Evolutionary conservation across 2,888 invertebrate genomes (phyloP).

Genomic region (Macaria liturata): DNA sequence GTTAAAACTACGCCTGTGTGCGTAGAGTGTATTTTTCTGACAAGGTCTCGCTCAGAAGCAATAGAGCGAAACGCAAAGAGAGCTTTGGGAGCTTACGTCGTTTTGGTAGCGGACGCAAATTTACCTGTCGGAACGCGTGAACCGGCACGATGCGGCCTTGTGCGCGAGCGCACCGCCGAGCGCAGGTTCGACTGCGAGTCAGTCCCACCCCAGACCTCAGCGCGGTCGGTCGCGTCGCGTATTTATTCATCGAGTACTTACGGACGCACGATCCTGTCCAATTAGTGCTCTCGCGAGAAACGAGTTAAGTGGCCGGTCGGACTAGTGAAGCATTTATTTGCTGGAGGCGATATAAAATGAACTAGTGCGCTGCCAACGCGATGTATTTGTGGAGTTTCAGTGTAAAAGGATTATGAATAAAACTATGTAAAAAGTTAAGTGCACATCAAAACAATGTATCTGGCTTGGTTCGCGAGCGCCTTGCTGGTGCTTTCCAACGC

Average conservation of each 20-base stretch:
- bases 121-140: constrained; percentile 85
- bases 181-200: constrained; percentile 74
- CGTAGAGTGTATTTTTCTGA: constrained; percentile 74
- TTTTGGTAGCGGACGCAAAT: constrained; percentile 61
- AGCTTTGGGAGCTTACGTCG: constrained; percentile 61
- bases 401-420: constrained; percentile 64
- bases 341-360: constrained; percentile 61
- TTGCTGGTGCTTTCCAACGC: constrained; percentile 70
- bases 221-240: constrained; percentile 72
- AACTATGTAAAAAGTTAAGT: constrained; percentile 75
- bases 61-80: constrained; percentile 59
- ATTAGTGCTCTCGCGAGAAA: constrained; percentile 81
- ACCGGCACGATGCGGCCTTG: constrained; percentile 83
- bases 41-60: constrained; percentile 61
- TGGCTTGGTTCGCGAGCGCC: constrained; percentile 66
- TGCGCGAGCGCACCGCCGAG: constrained; percentile 83
- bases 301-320: constrained; percentile 80
- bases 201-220: constrained; percentile 81
- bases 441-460: constrained; percentile 71
- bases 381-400: constrained; percentile 66
- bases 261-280: constrained; percentile 75
- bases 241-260: constrained; percentile 51
- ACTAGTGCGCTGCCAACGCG: constrained; percentile 61
- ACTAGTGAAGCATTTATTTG: constrained; percentile 64
- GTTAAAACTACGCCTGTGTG: constrained; percentile 59